Evolutionary conservation across 2,797 vertebrate species (phyloP).

Genomic region (Crenuchus spilurus): DNA sequence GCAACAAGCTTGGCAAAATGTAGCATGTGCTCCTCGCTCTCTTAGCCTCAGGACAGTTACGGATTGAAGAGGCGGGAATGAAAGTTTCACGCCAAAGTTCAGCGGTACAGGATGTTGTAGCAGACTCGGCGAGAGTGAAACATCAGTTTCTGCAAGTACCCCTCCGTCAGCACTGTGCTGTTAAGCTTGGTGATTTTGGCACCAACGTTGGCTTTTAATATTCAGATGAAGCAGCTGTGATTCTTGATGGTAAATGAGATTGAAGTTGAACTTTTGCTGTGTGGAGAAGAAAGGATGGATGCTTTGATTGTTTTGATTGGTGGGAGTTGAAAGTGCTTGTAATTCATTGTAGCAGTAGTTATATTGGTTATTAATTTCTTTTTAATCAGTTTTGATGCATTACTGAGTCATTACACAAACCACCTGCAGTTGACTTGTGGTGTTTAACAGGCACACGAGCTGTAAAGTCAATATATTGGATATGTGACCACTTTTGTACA

Average conservation of each 20-base stretch:
- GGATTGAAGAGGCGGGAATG: conserved; percentile 37
- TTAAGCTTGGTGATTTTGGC: not conserved
- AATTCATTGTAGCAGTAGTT: too few species aligned
- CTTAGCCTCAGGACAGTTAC: conserved; percentile 38
- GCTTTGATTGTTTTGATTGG: too few species aligned
- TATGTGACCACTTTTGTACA: too few species aligned
- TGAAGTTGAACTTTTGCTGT: not conserved
- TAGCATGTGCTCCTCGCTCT: conserved; percentile 35
- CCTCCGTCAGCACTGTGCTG: conserved; percentile 6
- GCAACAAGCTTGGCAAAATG: conserved; percentile 19
- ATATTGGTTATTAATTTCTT: too few species aligned
- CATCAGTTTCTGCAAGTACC: conserved; percentile 30
- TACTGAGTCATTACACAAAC: too few species aligned
- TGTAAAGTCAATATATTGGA: too few species aligned
- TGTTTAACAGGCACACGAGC: too few species aligned
- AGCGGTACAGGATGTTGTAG: conserved; percentile 48
- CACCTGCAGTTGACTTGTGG: too few species aligned
- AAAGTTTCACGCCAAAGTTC: conserved; percentile 47
- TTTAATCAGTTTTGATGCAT: too few species aligned
- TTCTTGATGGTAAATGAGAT: not conserved
- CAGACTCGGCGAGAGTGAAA: not conserved
- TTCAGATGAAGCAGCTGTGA: not conserved
- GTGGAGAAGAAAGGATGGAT: not conserved
- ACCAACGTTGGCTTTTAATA: not conserved
- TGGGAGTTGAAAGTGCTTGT: too few species aligned